Base-by-base conservation (phyloP, 2,797 vertebrate genomes). In the Eulemur albifrons region DNA sequence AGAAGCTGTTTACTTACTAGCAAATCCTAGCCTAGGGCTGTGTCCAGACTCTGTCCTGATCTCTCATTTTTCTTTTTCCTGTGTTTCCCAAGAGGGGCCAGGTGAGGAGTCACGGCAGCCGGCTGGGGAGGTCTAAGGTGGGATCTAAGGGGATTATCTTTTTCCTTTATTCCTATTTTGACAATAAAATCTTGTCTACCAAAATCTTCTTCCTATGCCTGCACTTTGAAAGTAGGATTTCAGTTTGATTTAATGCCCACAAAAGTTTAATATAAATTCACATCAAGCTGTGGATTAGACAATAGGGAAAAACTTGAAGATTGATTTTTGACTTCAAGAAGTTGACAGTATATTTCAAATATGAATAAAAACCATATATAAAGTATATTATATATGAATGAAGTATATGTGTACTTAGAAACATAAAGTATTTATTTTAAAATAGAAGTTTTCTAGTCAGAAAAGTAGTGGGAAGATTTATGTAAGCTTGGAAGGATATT, bases 21-120 rank as follows among this genome's bases (percentile, higher is more conserved):
- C 45, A 97, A 95, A 97, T 97, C 97, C 89, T 97, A 94, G 91
- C 97, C 97, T 89, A 40, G 4, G 96, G 97, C 96, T 92, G 27
- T 96, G 90, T 52, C 65, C 93, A 87, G 57, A 40, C 88, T 95
- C 77, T 94, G 69, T 84, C 73, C 77, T 94, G 65, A 95, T 92
- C 52, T 95, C 72, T 95, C 79, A 90, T 96, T 96, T 97, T 96
- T 76, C 94, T 96, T 94, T 94, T 96, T 91, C 86, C 96, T 94
- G 88, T 96, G 69, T 95, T 95, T 96, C 92, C 91, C 84, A 94
- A 92, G 86, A 93, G 57, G 17, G 88, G 40, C 93, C 97, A 97
- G 96, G 97, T 96, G 91, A 97, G 45, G 80, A 79, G 83, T 35
- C 91, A 75, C 0, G 0, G 72, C 50, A 87, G 69, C n/a, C 4